Base-by-base conservation (phyloP, 2,797 vertebrate species). In the Rhodeus uyekii region DNA sequence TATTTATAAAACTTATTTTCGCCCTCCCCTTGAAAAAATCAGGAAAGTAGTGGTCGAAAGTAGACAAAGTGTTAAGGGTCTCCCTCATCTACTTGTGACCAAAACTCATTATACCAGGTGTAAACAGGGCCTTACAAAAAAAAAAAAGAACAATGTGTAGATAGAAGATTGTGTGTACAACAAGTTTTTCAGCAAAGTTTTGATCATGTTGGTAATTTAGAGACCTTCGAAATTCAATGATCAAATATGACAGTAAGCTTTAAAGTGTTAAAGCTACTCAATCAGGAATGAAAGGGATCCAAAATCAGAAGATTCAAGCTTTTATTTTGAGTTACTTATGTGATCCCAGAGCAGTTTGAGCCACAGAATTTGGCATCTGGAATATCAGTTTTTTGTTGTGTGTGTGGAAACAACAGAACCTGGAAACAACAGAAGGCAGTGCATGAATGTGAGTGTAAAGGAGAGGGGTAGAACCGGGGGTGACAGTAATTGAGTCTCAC, bases 401-500 rank as follows among this genome's bases (percentile, higher is more conserved):
- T n/a, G n/a, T n/a, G n/a, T 27, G 60, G 18, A 74, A 42, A 50
- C 42, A 63, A 27, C 69, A 73, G 58, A 63, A 29, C n/a, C n/a
- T 27, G 60, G 18, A 74, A 42, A 50, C 42, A 63, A 27, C 69
- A 73, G 58, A 63, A 29, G 55, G 75, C 61, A 58, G 74, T 36
- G 39, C 36, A 55, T 65, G 48, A n/a, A 24, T 53, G 79, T 6
- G 27, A 38, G 53, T 64, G 44, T 44, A 67, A 36, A 65, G 14
- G n/a, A 60, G 38, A 13, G 38, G 36, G 72, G 67, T 74, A 60
- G 8, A 68, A 73, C 69, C 16, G 72, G 76, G 61, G 44, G 72
- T 80, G 65, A 71, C 73, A 39, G 34, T 72, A 76, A 86, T 76
- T 73, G 77, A 80, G 53, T 79, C 72, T 83, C 72, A 86, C 84